Percentiles rank a stretch among this genome's conserved stretches.
These are phyloP conservation scores for Tachystola acroxantha DNA, from an alignment of 2,888 invertebrate genomes.

Conservation along the genomic window DNA sequence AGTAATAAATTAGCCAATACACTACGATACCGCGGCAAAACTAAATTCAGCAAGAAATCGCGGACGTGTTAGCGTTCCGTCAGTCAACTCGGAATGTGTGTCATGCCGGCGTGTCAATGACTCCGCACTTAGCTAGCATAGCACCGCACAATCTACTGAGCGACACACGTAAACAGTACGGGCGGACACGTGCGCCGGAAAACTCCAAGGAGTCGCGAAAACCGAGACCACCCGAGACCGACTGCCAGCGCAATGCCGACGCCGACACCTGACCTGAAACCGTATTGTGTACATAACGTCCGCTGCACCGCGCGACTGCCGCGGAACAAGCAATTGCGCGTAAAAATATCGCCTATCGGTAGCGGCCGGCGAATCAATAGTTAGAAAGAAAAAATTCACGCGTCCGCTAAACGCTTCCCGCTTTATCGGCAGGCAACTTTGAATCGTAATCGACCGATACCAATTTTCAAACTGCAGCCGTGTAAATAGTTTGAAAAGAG, in stretches of 20 bases:
- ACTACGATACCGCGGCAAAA: slow-evolving; percentile 30
- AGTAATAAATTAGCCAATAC: slow-evolving; percentile 42
- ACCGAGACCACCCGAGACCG: slow-evolving; percentile 21
- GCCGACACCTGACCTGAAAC: slow-evolving; percentile 28
- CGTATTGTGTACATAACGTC: slow-evolving; percentile 24
- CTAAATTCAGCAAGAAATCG: slow-evolving; percentile 41
- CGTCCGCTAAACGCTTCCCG: slow-evolving; percentile 22
- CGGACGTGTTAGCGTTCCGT: slow-evolving; percentile 56
- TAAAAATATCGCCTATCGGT: slow-evolving; percentile 39
- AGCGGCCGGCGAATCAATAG: slow-evolving; percentile 32
- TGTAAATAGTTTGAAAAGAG: slow-evolving; percentile 42
- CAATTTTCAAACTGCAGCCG: slow-evolving; percentile 48
- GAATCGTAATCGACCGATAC: slow-evolving; percentile 35
- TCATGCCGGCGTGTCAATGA: slow-evolving; percentile 73
- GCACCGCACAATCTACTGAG: slow-evolving; percentile 29
- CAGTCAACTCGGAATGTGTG: slow-evolving; percentile 69
- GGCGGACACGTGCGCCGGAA: slow-evolving; percentile 55
- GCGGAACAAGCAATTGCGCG: slow-evolving; percentile 38
- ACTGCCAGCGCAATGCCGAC: slow-evolving; percentile 2
- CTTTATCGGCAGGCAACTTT: slow-evolving; percentile 20
- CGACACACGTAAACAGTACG: slow-evolving; percentile 60
- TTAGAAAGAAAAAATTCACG: slow-evolving; percentile 34
- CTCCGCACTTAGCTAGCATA: slow-evolving; percentile 44
- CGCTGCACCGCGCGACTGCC: slow-evolving; percentile 40
- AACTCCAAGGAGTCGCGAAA: slow-evolving; percentile 38